phyloP scores from a whole-genome alignment of 2,113 vertebrate genomes.

The Heterocephalus glaber region DNA sequence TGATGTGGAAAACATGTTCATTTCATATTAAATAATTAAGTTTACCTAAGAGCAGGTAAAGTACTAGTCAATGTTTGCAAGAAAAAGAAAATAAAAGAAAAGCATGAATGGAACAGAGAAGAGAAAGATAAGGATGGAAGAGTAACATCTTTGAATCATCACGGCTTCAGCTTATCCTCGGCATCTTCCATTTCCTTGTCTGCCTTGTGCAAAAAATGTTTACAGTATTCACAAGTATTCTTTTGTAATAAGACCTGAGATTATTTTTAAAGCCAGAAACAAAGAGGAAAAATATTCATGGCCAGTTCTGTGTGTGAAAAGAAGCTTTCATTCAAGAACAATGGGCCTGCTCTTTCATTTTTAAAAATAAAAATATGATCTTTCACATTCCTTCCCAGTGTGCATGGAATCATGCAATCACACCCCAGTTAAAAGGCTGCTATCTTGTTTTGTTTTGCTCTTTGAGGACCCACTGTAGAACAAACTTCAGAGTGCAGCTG shows the following conservation, averaged over 20 bases:
- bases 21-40: background rate
- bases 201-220: background rate
- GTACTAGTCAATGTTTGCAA: background rate
- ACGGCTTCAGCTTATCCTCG: no score
- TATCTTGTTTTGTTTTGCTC: background rate
- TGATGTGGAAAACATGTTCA: background rate
- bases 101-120: background rate
- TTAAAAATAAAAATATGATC: background rate
- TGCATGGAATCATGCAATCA: background rate
- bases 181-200: background rate
- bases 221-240: rapidly evolving
- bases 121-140: background rate
- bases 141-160: background rate
- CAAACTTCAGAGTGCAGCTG: background rate
- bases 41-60: background rate
- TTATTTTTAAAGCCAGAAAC: background rate
- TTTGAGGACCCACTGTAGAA: background rate
- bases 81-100: background rate
- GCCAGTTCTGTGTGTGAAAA: background rate
- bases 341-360: background rate
- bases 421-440: background rate
- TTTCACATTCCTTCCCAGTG: background rate
- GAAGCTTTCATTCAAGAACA: background rate
- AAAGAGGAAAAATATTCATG: background rate
- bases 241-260: background rate